Conservation (phyloP, 2,888 invertebrate species). For the Acrobeloides nanus region DNA sequence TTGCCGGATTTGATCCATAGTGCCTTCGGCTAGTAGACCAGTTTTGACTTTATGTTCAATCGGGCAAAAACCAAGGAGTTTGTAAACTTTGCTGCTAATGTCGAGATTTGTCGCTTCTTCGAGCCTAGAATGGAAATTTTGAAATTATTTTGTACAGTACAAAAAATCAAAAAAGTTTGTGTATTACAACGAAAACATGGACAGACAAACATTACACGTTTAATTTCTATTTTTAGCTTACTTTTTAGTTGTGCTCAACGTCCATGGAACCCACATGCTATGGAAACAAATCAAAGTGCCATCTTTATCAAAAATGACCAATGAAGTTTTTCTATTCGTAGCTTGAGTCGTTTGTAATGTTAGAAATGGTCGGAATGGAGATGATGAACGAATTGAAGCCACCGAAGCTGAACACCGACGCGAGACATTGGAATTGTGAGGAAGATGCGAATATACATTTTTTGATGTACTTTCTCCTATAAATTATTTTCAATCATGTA, state of each 20-base stretch:
- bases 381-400: too few relatives aligned
- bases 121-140: conserved; percentile 22
- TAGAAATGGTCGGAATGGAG: too few relatives aligned
- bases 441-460: too few relatives aligned
- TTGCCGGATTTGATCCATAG: conserved; percentile 53
- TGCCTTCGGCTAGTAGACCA: conserved; percentile 56
- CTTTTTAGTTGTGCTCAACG: conserved; percentile 52
- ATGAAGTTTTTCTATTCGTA: conserved; percentile 20
- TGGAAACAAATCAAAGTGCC: conserved; percentile 58
- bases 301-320: conserved; percentile 59
- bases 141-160: background rate
- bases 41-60: conserved; percentile 43
- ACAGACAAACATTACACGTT: too few relatives aligned
- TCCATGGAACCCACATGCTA: conserved; percentile 58
- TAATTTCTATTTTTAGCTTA: conserved; percentile 19
- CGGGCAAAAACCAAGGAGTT: conserved; percentile 55
- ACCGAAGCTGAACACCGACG: too few relatives aligned
- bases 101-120: conserved; percentile 52
- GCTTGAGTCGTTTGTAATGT: too few relatives aligned
- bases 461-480: too few relatives aligned
- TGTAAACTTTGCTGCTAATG: conserved; percentile 53
- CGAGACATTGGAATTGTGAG: too few relatives aligned
- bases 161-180: too few relatives aligned
- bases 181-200: too few relatives aligned
- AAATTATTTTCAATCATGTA: too few relatives aligned